Evolutionary conservation across 2,888 invertebrate species (phyloP).

Genomic region (Zonitis immaculata): DNA sequence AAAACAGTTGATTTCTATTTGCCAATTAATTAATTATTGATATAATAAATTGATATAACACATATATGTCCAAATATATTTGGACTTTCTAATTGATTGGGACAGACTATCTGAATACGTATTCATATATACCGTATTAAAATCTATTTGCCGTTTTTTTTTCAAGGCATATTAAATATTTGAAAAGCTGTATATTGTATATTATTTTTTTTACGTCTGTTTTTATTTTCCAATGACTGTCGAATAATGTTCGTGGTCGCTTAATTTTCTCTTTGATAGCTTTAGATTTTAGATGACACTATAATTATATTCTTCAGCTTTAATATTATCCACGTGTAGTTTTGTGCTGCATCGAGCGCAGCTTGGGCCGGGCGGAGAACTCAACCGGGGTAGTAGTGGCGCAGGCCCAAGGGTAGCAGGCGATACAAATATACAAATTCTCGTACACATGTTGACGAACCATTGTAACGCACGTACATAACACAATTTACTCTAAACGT

Average conservation of each 20-base stretch:
- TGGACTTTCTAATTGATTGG: no score
- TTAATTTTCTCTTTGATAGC: not conserved
- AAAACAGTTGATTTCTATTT: not conserved
- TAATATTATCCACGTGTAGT: constrained; percentile 31
- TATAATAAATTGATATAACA: no score
- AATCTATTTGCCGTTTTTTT: no score
- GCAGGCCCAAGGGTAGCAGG: constrained; percentile 42
- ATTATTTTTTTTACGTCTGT: not conserved
- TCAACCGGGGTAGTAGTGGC: constrained; percentile 43
- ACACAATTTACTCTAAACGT: constrained; percentile 51
- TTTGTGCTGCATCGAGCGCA: constrained; percentile 42
- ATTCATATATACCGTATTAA: not conserved
- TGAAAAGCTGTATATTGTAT: no score
- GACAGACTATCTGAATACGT: no score
- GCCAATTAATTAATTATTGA: not conserved
- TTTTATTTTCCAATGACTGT: not conserved
- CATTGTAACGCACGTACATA: constrained; percentile 50
- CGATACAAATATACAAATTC: constrained; percentile 51
- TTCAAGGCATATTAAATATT: no score
- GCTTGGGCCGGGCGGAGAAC: constrained; percentile 38
- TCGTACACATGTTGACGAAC: constrained; percentile 54
- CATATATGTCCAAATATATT: no score
- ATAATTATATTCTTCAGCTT: not conserved
- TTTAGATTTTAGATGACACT: not conserved
- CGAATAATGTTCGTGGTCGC: not conserved